These are phyloP conservation scores for Synodontis membranacea DNA, from an alignment of 2,113 vertebrate genomes.

Conservation along the genomic window DNA sequence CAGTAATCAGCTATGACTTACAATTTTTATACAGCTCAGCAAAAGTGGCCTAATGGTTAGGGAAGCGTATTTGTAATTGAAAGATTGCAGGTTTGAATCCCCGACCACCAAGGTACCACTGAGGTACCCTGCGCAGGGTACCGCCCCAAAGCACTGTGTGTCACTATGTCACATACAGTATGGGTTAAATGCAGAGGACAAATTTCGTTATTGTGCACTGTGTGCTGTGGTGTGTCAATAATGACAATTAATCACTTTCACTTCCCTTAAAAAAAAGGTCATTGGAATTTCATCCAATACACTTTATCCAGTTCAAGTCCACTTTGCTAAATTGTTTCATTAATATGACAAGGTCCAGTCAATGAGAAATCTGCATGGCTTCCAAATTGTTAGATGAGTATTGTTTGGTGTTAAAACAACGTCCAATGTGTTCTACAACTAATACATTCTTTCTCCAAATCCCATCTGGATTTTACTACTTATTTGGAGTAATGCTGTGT, in stretches of 20 bases:
- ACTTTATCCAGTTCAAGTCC: background rate
- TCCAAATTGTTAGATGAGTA: background rate
- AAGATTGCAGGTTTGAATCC: too few species aligned
- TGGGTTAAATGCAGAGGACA: too few species aligned
- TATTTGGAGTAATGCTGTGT: slow-evolving; percentile 58
- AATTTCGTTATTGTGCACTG: too few species aligned
- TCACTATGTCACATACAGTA: too few species aligned
- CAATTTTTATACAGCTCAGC: background rate
- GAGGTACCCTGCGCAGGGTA: too few species aligned
- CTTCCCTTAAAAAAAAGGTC: background rate
- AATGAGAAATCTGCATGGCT: slow-evolving; percentile 2
- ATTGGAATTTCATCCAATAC: background rate
- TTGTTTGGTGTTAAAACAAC: slow-evolving; percentile 22
- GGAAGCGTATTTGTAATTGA: too few species aligned
- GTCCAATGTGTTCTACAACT: background rate
- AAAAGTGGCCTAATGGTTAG: too few species aligned
- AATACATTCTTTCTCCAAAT: background rate
- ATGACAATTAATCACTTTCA: too few species aligned
- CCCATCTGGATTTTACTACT: background rate
- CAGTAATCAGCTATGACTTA: background rate
- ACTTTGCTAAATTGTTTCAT: background rate
- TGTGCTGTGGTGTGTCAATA: too few species aligned
- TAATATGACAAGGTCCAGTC: slow-evolving; percentile 1
- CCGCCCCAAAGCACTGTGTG: too few species aligned
- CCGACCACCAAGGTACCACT: too few species aligned